A percentile compares a stretch with the other conserved stretches of the same genome.
Evolutionary conservation across 2,888 invertebrate genomes (phyloP).

Genomic region (Micoletzkya japonica): DNA sequence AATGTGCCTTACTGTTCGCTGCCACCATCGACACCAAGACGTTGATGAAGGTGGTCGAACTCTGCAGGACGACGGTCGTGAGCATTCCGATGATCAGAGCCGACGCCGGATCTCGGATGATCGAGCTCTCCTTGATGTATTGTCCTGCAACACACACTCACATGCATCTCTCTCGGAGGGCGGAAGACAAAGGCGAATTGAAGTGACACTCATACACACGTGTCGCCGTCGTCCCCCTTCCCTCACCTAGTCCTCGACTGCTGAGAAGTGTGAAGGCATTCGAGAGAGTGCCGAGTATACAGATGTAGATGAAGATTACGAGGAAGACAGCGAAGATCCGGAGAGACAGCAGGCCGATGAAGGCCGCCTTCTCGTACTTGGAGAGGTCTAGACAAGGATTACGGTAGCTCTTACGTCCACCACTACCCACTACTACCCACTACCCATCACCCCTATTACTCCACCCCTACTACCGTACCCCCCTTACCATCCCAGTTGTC

Average conservation of each 20-base stretch:
- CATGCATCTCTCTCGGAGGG: neutral
- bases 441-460: neutral
- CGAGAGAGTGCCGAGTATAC: slow-evolving; percentile 50
- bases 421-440: neutral
- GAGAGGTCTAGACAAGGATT: slow-evolving; percentile 33
- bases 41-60: slow-evolving; percentile 50
- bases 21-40: slow-evolving; percentile 66
- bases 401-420: too few species aligned
- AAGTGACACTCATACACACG: slow-evolving; percentile 13
- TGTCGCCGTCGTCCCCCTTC: neutral
- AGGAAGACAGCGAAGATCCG: slow-evolving; percentile 36
- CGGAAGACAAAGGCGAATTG: neutral
- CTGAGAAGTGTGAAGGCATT: slow-evolving; percentile 55
- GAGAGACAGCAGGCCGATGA: slow-evolving; percentile 23
- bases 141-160: slow-evolving; percentile 43
- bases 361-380: slow-evolving; percentile 32
- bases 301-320: slow-evolving; percentile 55
- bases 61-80: slow-evolving; percentile 53
- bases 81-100: slow-evolving; percentile 58
- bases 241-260: slow-evolving; percentile 52
- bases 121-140: slow-evolving; percentile 50
- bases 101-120: slow-evolving; percentile 57
- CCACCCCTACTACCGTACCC: neutral
- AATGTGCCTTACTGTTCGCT: slow-evolving; percentile 63
- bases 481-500: neutral